Conservation (phyloP, 2,888 invertebrate genomes). For the Stramonita haemastoma region DNA sequence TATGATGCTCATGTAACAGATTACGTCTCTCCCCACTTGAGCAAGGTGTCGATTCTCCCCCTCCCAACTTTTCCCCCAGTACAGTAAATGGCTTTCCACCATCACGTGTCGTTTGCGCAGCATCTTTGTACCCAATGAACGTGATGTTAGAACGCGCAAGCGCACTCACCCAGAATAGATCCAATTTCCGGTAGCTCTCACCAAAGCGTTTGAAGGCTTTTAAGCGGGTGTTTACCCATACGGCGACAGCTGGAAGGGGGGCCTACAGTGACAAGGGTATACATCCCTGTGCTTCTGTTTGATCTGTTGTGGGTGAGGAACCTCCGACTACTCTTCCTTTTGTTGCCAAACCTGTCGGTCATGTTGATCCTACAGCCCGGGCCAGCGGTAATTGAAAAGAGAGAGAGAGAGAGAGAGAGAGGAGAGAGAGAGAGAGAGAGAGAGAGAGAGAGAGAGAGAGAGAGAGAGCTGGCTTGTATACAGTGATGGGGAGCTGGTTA, state of each 20-base stretch:
- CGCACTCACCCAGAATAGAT: not conserved
- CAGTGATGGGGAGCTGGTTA: too few relatives aligned
- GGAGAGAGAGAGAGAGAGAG: not conserved
- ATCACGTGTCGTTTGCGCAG: not conserved
- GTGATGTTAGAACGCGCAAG: not conserved
- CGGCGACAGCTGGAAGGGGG: not conserved
- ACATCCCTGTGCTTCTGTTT: not conserved
- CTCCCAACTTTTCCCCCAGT: not conserved
- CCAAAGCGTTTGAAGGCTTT: not conserved
- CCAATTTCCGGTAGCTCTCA: constrained; percentile 4
- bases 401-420: not conserved
- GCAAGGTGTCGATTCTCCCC: not conserved
- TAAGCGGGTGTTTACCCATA: not conserved
- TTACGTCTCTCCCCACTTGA: not conserved
- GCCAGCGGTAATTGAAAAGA: not conserved
- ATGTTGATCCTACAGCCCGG: not conserved
- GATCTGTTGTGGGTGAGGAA: too few relatives aligned
- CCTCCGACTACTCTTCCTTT: not conserved
- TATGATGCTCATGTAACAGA: too few relatives aligned
- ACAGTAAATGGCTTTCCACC: not conserved
- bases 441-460: not conserved
- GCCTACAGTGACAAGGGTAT: not conserved
- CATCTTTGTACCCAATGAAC: not conserved
- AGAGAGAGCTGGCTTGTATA: not conserved
- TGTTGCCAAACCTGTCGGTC: not conserved